Conservation (phyloP, 1,140 invertebrate genomes). For the Hydropsyche tenuis region DNA sequence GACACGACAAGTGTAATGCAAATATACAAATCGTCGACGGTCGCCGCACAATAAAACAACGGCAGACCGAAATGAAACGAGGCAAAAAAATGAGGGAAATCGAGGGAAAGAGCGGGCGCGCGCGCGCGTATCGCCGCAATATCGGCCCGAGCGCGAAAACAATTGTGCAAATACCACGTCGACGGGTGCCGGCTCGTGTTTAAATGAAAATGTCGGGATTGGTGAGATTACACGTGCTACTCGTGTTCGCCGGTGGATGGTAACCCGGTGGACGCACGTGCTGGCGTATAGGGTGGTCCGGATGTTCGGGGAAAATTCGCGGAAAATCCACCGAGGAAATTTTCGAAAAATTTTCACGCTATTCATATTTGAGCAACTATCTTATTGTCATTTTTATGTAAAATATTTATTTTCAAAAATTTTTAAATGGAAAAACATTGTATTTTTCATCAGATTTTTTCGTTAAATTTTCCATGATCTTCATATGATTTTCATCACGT, state of each 20-base stretch:
- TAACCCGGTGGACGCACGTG: background rate
- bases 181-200: background rate
- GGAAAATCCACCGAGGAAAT: no score
- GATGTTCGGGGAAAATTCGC: no score
- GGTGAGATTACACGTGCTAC: background rate
- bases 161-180: constrained; percentile 43
- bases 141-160: constrained; percentile 40
- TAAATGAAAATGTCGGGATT: background rate
- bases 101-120: constrained; percentile 30
- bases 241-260: background rate
- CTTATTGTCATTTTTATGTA: no score
- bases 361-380: no score
- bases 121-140: background rate
- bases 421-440: no score
- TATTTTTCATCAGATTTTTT: no score
- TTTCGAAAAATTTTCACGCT: no score
- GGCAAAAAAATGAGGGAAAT: constrained; percentile 42
- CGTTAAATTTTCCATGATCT: no score
- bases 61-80: constrained; percentile 45
- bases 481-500: no score
- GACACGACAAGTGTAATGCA: constrained; percentile 50
- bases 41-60: no score
- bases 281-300: background rate
- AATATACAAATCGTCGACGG: constrained; percentile 46
- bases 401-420: no score